A percentile compares a stretch with the other conserved stretches of the same genome.
Conservation (phyloP, 2,113 vertebrate genomes). For the Python bivittatus region DNA sequence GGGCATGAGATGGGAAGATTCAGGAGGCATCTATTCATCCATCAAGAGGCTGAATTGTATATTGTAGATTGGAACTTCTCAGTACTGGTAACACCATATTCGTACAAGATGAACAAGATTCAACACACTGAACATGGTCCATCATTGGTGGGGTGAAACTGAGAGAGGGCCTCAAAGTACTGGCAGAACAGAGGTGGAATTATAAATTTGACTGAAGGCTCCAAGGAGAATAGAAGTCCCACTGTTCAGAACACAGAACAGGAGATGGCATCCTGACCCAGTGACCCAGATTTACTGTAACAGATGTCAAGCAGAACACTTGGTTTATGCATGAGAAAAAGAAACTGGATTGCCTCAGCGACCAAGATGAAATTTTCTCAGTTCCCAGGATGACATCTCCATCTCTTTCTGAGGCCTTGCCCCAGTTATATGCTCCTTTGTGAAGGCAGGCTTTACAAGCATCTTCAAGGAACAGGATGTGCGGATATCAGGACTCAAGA, state of each 20-base stretch:
- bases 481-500: background rate
- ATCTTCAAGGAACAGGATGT: background rate
- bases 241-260: background rate
- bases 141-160: background rate
- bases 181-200: slow-evolving; percentile 2
- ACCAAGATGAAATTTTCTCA: background rate
- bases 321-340: background rate
- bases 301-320: slow-evolving; percentile 7
- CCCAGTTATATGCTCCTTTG: background rate
- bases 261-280: background rate
- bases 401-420: background rate
- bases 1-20: background rate
- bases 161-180: background rate
- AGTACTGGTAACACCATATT: background rate
- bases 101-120: background rate
- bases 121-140: background rate
- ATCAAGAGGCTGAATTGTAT: background rate
- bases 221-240: slow-evolving; percentile 3
- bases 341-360: background rate
- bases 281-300: background rate
- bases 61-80: background rate
- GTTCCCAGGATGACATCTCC: slow-evolving; percentile 22
- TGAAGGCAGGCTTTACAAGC: slow-evolving; percentile 34
- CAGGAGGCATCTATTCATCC: background rate
- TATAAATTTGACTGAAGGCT: slow-evolving; percentile 20